Percentiles rank a stretch among this genome's conserved stretches.
Evolutionary conservation across 2,797 vertebrate genomes (phyloP).

Genomic region (Coendou prehensilis): DNA sequence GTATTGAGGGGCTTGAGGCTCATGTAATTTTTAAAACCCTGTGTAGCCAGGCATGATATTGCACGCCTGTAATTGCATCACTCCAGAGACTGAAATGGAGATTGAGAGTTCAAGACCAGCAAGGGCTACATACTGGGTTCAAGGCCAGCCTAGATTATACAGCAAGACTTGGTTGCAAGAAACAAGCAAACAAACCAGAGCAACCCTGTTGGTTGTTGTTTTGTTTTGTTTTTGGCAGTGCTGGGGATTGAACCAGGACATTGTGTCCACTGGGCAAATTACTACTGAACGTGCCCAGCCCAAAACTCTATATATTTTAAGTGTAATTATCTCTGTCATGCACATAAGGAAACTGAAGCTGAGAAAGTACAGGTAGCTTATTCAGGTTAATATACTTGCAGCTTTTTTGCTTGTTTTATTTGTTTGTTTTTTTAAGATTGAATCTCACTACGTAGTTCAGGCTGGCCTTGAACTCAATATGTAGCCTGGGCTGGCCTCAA

Average conservation of each 20-base stretch:
- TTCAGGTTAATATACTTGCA: not conserved
- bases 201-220: not conserved
- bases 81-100: not conserved
- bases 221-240: not conserved
- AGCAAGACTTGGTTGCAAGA: not conserved
- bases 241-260: not conserved
- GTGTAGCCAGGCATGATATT: not conserved
- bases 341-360: not conserved
- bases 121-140: not conserved
- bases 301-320: constrained; percentile 1
- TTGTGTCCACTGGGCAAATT: not conserved
- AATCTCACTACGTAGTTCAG: not conserved
- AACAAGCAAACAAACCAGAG: not conserved
- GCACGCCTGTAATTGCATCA: not conserved
- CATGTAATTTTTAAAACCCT: constrained; percentile 33
- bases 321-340: not conserved
- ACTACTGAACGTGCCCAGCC: not conserved
- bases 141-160: not conserved
- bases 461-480: not conserved
- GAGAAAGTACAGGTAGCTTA: not conserved
- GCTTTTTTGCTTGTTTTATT: not conserved
- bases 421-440: not conserved
- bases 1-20: constrained; percentile 3
- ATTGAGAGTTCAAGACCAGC: not conserved
- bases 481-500: not conserved